A percentile compares a stretch with the other conserved stretches of the same genome.
phyloP scores from a whole-genome alignment of 92 coral and sea anemone genomes.

The Porites evermanni region DNA sequence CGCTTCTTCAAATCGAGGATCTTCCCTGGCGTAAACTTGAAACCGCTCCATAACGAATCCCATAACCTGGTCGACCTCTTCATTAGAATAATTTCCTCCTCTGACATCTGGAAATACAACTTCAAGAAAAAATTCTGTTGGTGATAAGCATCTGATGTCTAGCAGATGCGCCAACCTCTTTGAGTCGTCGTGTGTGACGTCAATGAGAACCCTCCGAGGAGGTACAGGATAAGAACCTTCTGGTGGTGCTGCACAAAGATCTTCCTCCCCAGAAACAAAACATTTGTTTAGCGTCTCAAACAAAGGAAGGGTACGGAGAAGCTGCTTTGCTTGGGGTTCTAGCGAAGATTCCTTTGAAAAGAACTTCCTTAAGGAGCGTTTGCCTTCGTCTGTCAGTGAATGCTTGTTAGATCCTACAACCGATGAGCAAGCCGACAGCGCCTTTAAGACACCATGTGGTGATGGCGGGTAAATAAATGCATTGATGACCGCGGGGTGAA shows the following conservation, averaged over 20 bases:
- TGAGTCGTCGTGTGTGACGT: constrained; percentile 46
- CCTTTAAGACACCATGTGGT: constrained; percentile 55
- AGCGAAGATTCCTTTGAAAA: constrained; percentile 41
- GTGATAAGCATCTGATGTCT: constrained; percentile 30
- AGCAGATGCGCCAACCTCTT: constrained; percentile 59
- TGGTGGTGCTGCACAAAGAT: constrained; percentile 47
- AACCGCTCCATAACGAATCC: constrained; percentile 50
- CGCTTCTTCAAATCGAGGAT: constrained; percentile 17
- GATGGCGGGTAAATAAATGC: constrained; percentile 69
- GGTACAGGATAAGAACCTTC: constrained; percentile 52
- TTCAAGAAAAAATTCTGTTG: constrained; percentile 31
- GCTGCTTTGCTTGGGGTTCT: constrained; percentile 17
- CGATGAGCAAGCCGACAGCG: constrained; percentile 19
- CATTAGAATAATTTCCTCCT: constrained; percentile 41
- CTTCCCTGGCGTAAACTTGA: constrained; percentile 34
- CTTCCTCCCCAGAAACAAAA: constrained; percentile 57
- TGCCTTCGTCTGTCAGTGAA: constrained; percentile 24
- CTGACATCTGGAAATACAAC: constrained; percentile 56
- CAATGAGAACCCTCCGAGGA: constrained; percentile 45
- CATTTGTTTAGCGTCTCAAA: constrained; percentile 59
- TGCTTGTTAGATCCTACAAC: background rate
- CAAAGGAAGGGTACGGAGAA: constrained; percentile 57
- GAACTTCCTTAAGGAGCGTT: constrained; percentile 63
- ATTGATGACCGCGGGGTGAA: constrained; percentile 54
- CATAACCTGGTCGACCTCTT: constrained; percentile 67